These are phyloP conservation scores for Heliconius cydno DNA, from an alignment of 2,888 invertebrate species.

Conservation along the genomic window DNA sequence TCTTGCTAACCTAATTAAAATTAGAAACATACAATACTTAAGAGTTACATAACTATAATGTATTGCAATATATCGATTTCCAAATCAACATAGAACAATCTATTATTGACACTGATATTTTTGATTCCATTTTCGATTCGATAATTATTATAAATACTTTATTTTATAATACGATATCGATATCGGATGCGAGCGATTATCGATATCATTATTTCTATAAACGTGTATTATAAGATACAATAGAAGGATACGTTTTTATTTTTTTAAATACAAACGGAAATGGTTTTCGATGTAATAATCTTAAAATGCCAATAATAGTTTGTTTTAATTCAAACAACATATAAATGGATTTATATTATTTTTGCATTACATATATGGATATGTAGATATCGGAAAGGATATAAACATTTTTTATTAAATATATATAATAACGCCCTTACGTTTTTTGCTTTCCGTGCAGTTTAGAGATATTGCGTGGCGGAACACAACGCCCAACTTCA, in stretches of 20 bases:
- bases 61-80: background rate
- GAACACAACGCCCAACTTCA: constrained; percentile 7
- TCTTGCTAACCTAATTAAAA: too few species aligned
- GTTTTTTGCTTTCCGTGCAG: background rate
- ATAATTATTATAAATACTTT: background rate
- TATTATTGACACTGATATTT: background rate
- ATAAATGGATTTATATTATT: background rate
- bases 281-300: constrained; percentile 9
- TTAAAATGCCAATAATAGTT: background rate
- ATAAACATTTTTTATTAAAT: background rate
- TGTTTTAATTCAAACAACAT: background rate
- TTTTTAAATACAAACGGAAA: constrained; percentile 13
- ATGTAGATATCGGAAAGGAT: background rate
- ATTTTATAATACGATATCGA: background rate
- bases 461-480: background rate
- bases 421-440: background rate
- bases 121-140: background rate
- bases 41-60: background rate
- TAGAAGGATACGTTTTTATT: constrained; percentile 12
- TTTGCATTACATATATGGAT: background rate
- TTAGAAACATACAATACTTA: too few species aligned
- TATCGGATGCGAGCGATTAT: constrained; percentile 11
- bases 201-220: background rate
- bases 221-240: background rate
- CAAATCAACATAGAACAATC: background rate